phyloP scores from a whole-genome alignment of 2,888 invertebrate species.

The Plusia festucae region DNA sequence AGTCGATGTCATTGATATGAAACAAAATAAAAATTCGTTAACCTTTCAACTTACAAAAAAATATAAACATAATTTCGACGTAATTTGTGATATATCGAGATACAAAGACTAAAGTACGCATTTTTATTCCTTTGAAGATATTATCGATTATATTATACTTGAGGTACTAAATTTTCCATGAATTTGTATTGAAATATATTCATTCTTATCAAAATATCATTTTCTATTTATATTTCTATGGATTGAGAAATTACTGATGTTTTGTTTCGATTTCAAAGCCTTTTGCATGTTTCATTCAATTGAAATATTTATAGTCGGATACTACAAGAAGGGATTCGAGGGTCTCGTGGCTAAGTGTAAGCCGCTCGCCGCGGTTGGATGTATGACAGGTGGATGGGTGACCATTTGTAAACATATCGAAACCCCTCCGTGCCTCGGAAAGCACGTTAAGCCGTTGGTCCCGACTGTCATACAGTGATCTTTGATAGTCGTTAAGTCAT shows the following conservation, averaged over 20 bases:
- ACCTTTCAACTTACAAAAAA: no score
- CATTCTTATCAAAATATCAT: not conserved
- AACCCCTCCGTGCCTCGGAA: no score
- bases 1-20: no score
- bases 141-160: not conserved
- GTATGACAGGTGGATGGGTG: no score
- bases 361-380: no score
- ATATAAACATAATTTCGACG: no score
- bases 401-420: no score
- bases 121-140: not conserved
- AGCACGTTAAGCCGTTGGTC: no score
- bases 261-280: not conserved
- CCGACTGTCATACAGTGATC: no score
- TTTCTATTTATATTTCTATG: not conserved
- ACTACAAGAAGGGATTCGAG: not conserved
- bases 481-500: no score
- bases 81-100: not conserved
- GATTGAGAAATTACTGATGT: not conserved
- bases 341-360: no score
- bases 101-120: not conserved
- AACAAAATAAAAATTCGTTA: no score
- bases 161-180: not conserved
- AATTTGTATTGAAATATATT: constrained; percentile 1
- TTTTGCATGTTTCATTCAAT: not conserved
- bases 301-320: not conserved